These are phyloP conservation scores for Lepilemur septentrionalis DNA, from an alignment of 2,797 vertebrate species.

Conservation along the genomic window DNA sequence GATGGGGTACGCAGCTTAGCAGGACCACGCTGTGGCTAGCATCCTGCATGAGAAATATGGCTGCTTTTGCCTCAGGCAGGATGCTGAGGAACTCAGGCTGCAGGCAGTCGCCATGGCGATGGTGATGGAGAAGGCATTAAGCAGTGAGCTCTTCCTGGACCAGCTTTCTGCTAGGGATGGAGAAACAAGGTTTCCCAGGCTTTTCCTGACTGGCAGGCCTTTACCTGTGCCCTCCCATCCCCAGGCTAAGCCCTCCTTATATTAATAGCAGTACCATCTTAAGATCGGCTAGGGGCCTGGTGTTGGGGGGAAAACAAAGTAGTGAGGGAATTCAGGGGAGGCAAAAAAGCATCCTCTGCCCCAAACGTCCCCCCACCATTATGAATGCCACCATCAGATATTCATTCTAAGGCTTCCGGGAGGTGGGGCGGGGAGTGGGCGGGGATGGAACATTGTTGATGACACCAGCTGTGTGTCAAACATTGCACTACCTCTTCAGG, in stretches of 20 bases:
- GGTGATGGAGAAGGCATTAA: neutral
- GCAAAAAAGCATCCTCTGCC: neutral
- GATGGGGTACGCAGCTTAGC: neutral
- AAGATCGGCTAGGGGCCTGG: neutral
- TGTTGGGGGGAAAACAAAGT: neutral
- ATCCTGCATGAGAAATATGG: neutral
- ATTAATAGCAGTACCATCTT: neutral
- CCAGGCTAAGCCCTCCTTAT: neutral
- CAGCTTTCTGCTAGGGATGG: neutral
- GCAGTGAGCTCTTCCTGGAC: neutral
- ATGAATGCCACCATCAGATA: neutral
- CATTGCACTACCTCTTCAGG: neutral
- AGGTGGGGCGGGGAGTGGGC: rapidly evolving
- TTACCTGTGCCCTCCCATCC: too few relatives aligned
- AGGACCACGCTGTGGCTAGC: neutral
- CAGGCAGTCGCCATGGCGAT: neutral
- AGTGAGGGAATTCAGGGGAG: neutral
- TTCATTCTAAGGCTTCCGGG: neutral
- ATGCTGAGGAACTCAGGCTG: neutral
- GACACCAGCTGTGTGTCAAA: neutral
- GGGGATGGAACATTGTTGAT: neutral
- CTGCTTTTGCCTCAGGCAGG: neutral
- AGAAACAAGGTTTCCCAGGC: neutral
- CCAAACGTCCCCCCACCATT: neutral
- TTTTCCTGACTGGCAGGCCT: neutral